Evolutionary conservation across 1,140 invertebrate genomes (phyloP).

Genomic region (Macrostomum lignano): DNA sequence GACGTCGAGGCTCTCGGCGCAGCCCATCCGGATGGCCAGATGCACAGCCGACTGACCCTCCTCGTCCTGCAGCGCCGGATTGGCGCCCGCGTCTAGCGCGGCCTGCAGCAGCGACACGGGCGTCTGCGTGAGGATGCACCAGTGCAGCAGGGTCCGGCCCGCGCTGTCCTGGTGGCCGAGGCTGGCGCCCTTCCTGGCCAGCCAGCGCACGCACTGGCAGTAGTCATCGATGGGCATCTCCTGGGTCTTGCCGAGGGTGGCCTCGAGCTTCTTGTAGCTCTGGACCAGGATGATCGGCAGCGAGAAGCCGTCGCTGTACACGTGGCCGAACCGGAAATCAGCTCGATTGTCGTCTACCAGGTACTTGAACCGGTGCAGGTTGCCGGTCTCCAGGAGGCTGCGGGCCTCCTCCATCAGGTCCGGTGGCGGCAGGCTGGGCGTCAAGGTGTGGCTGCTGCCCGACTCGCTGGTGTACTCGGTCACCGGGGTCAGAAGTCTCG

Average conservation of each 20-base stretch:
- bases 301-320: not conserved
- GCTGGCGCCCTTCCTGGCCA: not conserved
- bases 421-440: too few relatives aligned
- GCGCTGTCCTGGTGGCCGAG: not conserved
- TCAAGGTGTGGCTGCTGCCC: too few relatives aligned
- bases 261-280: not conserved
- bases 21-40: not conserved
- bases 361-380: not conserved
- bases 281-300: constrained; percentile 1
- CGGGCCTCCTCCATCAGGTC: too few relatives aligned
- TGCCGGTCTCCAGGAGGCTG: not conserved
- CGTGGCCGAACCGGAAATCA: not conserved
- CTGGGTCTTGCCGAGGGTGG: not conserved
- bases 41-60: not conserved
- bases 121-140: not conserved
- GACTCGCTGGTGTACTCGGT: too few relatives aligned
- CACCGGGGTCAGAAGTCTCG: too few relatives aligned
- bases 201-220: not conserved
- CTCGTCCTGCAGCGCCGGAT: not conserved
- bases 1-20: not conserved
- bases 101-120: not conserved
- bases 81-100: not conserved
- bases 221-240: not conserved
- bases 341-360: not conserved
- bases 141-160: not conserved